These are phyloP conservation scores for Pseudochaenichthys georgianus DNA, from an alignment of 2,797 vertebrate species.

Conservation along the genomic window DNA sequence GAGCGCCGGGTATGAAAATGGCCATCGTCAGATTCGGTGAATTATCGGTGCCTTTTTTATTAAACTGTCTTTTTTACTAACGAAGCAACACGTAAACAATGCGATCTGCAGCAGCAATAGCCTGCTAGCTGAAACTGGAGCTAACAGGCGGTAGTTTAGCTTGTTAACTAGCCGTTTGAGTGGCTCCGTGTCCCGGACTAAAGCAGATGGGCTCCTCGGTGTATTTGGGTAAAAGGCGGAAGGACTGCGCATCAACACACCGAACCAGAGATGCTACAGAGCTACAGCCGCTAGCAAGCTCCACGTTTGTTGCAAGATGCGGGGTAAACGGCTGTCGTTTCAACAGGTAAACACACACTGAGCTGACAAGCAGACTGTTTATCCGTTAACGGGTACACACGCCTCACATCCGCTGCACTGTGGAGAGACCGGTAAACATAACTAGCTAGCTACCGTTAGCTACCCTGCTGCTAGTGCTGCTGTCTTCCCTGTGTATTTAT, in stretches of 20 bases:
- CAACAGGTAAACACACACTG: conserved; percentile 49
- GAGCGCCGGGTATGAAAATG: conserved; percentile 52
- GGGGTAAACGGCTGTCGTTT: conserved; percentile 16
- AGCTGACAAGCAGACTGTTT: not conserved
- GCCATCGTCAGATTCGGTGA: conserved; percentile 46
- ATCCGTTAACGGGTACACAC: fast-evolving
- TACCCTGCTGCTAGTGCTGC: not conserved
- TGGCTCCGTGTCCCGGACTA: conserved; percentile 36
- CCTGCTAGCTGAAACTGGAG: not conserved
- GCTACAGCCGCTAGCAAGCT: conserved; percentile 52
- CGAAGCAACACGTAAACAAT: conserved; percentile 12
- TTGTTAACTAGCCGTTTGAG: conserved; percentile 10
- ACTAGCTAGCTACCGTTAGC: conserved; percentile 39
- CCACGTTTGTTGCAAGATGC: conserved; percentile 42
- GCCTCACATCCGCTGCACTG: not conserved
- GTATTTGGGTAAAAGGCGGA: conserved; percentile 70
- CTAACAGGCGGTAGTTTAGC: conserved; percentile 16
- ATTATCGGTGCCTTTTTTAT: conserved; percentile 39
- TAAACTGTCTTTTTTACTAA: conserved; percentile 15
- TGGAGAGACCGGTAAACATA: not conserved
- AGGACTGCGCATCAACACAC: conserved; percentile 71
- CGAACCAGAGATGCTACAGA: conserved; percentile 48
- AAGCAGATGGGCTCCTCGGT: conserved; percentile 69
- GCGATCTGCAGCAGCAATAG: conserved; percentile 1
- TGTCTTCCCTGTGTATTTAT: not conserved